Percentiles rank a stretch among this genome's conserved stretches.
Conservation (phyloP, 2,888 invertebrate genomes). For the Erannis defoliaria region DNA sequence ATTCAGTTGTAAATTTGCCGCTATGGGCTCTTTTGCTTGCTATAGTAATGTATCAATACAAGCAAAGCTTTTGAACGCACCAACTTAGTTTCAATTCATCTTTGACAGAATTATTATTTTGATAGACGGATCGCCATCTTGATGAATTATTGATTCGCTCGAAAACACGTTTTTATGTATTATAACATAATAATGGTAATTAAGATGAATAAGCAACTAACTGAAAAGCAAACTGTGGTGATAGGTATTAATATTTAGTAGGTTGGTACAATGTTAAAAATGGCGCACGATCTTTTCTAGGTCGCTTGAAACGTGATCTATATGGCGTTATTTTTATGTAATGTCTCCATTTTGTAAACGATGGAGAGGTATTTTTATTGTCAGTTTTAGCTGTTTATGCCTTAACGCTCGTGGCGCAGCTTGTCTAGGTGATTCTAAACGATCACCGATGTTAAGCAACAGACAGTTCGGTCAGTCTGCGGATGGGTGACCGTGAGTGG, state of each 20-base stretch:
- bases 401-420: no score
- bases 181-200: conserved; percentile 59
- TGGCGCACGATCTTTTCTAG: conserved; percentile 31
- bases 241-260: conserved; percentile 31
- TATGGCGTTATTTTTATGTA: conserved; percentile 25
- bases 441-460: no score
- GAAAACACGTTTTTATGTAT: conserved; percentile 56
- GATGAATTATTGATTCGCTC: conserved; percentile 72
- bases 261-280: conserved; percentile 36
- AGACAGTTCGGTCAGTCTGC: no score
- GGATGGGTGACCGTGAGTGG: no score
- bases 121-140: conserved; percentile 75
- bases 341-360: conserved; percentile 11
- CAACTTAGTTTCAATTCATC: conserved; percentile 82
- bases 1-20: conserved; percentile 83
- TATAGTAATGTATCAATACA: conserved; percentile 85
- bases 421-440: no score
- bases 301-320: conserved; percentile 17
- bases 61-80: conserved; percentile 62
- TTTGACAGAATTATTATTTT: conserved; percentile 85
- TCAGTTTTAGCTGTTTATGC: not conserved
- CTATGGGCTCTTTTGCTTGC: conserved; percentile 79
- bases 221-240: not conserved
- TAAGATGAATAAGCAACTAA: conserved; percentile 47
- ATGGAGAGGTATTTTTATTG: not conserved